Evolutionary conservation across 2,888 invertebrate genomes (phyloP), one percentile per base, ranked within the genome.

Genomic region (Pedicia rivosa): DNA sequence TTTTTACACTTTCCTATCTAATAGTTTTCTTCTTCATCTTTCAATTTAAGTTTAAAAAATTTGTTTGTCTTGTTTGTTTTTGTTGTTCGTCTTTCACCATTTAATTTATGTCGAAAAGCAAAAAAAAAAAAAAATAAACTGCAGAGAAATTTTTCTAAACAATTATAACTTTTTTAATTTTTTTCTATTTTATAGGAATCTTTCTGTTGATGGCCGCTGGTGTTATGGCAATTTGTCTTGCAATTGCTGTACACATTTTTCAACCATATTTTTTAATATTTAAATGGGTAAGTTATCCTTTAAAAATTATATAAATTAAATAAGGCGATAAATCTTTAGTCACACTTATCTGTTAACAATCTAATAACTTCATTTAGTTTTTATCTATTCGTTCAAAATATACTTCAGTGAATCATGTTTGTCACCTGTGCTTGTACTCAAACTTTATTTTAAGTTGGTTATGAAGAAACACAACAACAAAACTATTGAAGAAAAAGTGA

Each of bases 211-310:
- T 81, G 50, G 65, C 77, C 50, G 57, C 78, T 41, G 82, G 83
- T 1, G 64, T 81, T 46, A 56, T 76, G 46, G 70, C 77, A 0
- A 54, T 84, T 20, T 59, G 70, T 20, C 58, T 68, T 8, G 82
- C 78, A n/a, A 67, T 72, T 42, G 64, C 78, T 43, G 66, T 81
- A 6, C 53, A 77, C 38, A 61, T 80, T 25, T 56, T 72, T 22
- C 70, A 77, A 43, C 86, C 84, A 0, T 84, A 84, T 54, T 77
- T 81, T 44, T 58, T 74, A 39, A 64, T 86, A 35, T 83, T 81
- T 52, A 72, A 66, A 57, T 71, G 72, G 71, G 80, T 79, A 63
- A 67, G 70, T 54, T 27, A 22, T 13, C 16, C 8, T 17, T 33
- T 19, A 24, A 10, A 45, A 19, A 25, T 14, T 14, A 32, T 22